phyloP scores from a whole-genome alignment of 1,140 invertebrate genomes.

The Antheraea pernyi region DNA sequence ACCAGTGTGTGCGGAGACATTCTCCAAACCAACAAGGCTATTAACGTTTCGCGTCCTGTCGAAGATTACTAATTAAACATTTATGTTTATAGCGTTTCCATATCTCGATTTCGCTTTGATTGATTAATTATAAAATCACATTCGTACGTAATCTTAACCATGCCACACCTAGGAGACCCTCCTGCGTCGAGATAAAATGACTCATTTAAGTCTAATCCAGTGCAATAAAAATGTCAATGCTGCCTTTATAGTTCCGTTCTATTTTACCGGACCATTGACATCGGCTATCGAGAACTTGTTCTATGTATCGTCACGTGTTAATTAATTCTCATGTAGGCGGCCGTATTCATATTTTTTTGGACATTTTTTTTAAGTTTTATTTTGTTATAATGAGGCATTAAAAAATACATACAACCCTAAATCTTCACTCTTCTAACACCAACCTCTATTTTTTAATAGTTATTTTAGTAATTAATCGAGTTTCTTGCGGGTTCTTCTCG shows the following conservation, averaged over 20 bases:
- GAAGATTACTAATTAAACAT: neutral
- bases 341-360: conserved; percentile 51
- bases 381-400: too few relatives aligned
- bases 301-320: conserved; percentile 58
- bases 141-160: conserved; percentile 10
- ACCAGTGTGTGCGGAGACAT: neutral
- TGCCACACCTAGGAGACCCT: conserved; percentile 32
- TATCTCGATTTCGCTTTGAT: conserved; percentile 15
- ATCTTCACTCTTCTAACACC: too few relatives aligned
- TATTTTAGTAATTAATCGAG: too few relatives aligned
- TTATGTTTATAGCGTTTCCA: neutral
- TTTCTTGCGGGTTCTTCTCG: too few relatives aligned
- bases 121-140: conserved; percentile 25
- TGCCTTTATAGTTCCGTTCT: conserved; percentile 55
- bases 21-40: neutral
- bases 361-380: too few relatives aligned
- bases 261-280: conserved; percentile 56
- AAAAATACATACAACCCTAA: too few relatives aligned
- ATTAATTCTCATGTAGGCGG: conserved; percentile 73
- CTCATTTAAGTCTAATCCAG: conserved; percentile 53
- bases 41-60: neutral
- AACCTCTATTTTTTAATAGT: too few relatives aligned
- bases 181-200: conserved; percentile 45
- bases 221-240: conserved; percentile 48
- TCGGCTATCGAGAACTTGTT: conserved; percentile 60